phyloP scores from a whole-genome alignment of 2,113 vertebrate genomes.

The Sciurus niger region DNA sequence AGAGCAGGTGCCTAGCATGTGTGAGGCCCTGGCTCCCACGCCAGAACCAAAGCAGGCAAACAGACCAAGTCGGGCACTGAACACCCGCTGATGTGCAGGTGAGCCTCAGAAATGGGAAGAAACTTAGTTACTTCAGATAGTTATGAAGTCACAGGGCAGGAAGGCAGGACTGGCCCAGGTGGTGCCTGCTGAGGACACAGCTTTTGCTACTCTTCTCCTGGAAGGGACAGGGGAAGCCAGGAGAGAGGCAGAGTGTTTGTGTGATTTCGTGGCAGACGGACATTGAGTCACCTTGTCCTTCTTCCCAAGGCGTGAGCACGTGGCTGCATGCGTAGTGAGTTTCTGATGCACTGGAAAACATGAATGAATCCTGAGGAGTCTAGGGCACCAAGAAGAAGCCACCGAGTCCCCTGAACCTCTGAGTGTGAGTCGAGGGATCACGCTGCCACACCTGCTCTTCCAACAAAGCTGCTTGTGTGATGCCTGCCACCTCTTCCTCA shows the following conservation, averaged over 20 bases:
- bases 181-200: neutral
- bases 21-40: no score
- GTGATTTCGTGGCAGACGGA: neutral
- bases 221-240: no score
- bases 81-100: neutral
- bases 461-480: constrained; percentile 13
- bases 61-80: neutral
- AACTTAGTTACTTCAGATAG: neutral
- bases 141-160: neutral
- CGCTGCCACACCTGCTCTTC: neutral
- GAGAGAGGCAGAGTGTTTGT: neutral
- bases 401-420: neutral
- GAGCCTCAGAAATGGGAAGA: neutral
- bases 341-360: neutral
- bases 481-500: constrained; percentile 29
- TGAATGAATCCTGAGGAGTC: neutral
- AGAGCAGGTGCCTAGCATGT: neutral
- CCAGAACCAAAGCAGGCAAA: no score
- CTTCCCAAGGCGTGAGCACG: neutral
- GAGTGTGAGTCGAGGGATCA: neutral
- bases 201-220: neutral
- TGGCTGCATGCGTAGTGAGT: neutral
- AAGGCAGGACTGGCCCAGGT: neutral
- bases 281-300: neutral
- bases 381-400: neutral